Evolutionary conservation across 2,113 vertebrate genomes (phyloP).

Genomic region (Zingel zingel): DNA sequence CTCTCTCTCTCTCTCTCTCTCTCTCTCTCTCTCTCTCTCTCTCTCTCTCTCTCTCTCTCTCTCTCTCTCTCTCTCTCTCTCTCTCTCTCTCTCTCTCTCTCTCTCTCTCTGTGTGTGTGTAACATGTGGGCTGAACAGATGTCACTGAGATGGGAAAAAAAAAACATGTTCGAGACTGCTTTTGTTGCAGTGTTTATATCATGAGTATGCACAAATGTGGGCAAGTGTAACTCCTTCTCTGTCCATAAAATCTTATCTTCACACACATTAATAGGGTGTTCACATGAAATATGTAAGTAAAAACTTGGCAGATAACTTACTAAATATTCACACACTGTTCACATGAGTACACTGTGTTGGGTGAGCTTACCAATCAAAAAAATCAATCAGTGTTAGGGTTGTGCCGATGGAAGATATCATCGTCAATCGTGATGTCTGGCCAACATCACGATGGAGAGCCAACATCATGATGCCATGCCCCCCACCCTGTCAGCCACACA

Average conservation of each 20-base stretch:
- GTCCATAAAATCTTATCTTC: not conserved
- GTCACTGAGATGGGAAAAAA: not conserved
- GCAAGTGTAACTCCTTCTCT: not conserved
- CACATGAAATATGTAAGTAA: not conserved
- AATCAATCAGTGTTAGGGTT: slow-evolving; percentile 34
- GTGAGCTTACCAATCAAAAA: slow-evolving; percentile 28
- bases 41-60: no score
- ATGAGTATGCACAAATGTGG: not conserved
- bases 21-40: no score
- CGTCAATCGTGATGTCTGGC: no score
- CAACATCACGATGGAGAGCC: no score
- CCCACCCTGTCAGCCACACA: no score
- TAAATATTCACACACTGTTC: slow-evolving; percentile 6
- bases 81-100: no score
- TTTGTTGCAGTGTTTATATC: slow-evolving; percentile 24
- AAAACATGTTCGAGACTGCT: slow-evolving; percentile 1
- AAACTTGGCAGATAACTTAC: not conserved
- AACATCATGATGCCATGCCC: no score
- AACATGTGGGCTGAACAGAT: slow-evolving; percentile 36
- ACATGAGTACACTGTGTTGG: slow-evolving; percentile 2
- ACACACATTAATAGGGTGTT: not conserved
- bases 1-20: no score
- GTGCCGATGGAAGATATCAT: no score
- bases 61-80: no score
- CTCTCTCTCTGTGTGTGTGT: no score